Evolutionary conservation across 92 coral and sea anemone species (phyloP), one percentile per base, ranked within the genome.

Genomic region (Muricea muricata): DNA sequence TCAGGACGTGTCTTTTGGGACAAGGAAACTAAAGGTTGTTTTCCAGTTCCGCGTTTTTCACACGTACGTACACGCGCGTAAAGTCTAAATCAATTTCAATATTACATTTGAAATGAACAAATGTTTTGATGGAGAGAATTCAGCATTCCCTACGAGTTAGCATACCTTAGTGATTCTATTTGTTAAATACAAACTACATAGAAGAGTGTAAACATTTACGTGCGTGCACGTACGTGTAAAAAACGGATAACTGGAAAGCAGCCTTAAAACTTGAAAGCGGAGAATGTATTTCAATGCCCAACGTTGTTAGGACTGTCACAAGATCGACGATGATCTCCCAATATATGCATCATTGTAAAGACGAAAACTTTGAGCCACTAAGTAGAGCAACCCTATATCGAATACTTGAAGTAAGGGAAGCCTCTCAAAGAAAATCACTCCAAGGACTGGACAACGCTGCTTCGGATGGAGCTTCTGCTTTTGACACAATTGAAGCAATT

Each of bases 1-100:
- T 40, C 90, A 90, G 68, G 90, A 90, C 55, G 90, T 90, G 52
- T 77, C 87, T 3, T 91, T 25, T 79, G 91, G 93, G 7, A 87
- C 88, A 33, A 42, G 91, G 42, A 84, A 71, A 52, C 67, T 91
- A 67, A 83, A n/a, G n/a, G n/a, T n/a, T n/a, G n/a, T n/a, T n/a
- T n/a, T n/a, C n/a, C n/a, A n/a, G n/a, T n/a, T n/a, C n/a, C n/a
- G n/a, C n/a, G n/a, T n/a, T n/a, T n/a, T n/a, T n/a, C n/a, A n/a
- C n/a, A n/a, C n/a, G n/a, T n/a, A n/a, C n/a, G n/a, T n/a, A n/a
- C n/a, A n/a, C n/a, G n/a, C n/a, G n/a, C n/a, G n/a, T n/a, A n/a
- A n/a, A n/a, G n/a, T n/a, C n/a, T n/a, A n/a, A n/a, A n/a, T n/a
- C n/a, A n/a, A n/a, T n/a, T n/a, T n/a, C n/a, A n/a, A n/a, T n/a